phyloP scores from a whole-genome alignment of 2,113 vertebrate genomes.

The Hydrochoerus hydrochaeris region DNA sequence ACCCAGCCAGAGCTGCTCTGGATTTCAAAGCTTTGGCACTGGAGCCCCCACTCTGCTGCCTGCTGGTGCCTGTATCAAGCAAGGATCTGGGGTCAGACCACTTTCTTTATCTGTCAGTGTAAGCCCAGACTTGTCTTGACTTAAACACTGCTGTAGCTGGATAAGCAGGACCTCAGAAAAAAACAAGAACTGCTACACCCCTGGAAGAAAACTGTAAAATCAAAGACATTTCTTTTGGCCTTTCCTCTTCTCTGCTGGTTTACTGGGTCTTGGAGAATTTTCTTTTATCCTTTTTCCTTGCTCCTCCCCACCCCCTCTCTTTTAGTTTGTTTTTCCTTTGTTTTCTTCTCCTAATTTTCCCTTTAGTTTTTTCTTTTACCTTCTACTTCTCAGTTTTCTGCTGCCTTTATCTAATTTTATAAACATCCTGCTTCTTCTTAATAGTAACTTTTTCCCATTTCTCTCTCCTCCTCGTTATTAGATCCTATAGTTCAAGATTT shows the following conservation, averaged over 20 bases:
- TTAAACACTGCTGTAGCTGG: not conserved
- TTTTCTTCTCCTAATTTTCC: not conserved
- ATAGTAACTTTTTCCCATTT: not conserved
- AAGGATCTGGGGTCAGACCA: not conserved
- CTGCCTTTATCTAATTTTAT: not conserved
- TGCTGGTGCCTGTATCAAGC: not conserved
- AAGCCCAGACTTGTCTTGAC: not conserved
- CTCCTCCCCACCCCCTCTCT: not conserved
- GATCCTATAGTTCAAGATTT: not conserved
- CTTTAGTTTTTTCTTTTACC: not conserved
- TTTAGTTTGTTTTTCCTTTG: not conserved
- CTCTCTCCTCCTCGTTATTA: not conserved
- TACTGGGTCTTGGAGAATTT: not conserved
- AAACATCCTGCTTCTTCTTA: not conserved
- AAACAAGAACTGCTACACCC: not conserved
- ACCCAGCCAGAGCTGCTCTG: not conserved
- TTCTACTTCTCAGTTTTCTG: not conserved
- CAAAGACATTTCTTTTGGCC: not conserved
- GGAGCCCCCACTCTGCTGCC: not conserved
- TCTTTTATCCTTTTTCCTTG: not conserved
- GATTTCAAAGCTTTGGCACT: not conserved
- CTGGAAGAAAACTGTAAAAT: not conserved
- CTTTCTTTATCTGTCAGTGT: not conserved
- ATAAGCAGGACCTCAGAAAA: not conserved
- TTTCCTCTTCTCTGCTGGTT: not conserved